These are phyloP conservation scores for Donacobius atricapilla DNA, from an alignment of 2,113 vertebrate genomes.

Conservation along the genomic window DNA sequence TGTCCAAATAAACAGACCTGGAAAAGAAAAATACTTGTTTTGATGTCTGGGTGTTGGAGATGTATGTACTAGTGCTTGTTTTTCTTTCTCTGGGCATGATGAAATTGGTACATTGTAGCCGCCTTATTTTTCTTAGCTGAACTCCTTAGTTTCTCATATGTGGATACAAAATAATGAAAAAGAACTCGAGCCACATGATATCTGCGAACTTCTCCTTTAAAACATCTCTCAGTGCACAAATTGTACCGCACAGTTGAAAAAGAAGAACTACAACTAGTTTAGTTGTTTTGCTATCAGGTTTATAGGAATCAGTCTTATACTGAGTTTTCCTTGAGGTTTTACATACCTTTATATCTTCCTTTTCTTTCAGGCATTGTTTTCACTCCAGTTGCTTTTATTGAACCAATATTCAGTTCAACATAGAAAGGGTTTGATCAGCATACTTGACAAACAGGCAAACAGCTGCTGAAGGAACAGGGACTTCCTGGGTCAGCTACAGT, in stretches of 20 bases:
- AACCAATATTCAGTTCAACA: neutral
- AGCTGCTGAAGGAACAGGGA: neutral
- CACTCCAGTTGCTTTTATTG: neutral
- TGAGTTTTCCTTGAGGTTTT: neutral
- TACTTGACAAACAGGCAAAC: neutral
- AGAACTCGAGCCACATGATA: neutral
- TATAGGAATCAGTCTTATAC: neutral
- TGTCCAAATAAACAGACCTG: slow-evolving; percentile 36
- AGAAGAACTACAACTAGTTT: neutral
- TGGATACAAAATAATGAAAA: neutral
- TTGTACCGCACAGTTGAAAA: neutral
- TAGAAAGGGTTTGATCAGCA: neutral
- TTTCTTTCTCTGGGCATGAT: neutral
- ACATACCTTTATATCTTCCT: neutral
- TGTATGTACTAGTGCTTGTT: neutral
- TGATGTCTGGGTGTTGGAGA: neutral
- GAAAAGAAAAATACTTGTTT: slow-evolving; percentile 15
- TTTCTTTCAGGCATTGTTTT: neutral
- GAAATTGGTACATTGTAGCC: accelerated
- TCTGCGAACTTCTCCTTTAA: neutral
- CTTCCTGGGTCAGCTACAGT: accelerated
- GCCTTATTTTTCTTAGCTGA: slow-evolving; percentile 2
- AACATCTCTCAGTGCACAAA: neutral
- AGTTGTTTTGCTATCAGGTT: neutral
- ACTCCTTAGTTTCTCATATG: neutral